phyloP scores from a whole-genome alignment of 2,888 invertebrate genomes.

The Erebia epiphron region DNA sequence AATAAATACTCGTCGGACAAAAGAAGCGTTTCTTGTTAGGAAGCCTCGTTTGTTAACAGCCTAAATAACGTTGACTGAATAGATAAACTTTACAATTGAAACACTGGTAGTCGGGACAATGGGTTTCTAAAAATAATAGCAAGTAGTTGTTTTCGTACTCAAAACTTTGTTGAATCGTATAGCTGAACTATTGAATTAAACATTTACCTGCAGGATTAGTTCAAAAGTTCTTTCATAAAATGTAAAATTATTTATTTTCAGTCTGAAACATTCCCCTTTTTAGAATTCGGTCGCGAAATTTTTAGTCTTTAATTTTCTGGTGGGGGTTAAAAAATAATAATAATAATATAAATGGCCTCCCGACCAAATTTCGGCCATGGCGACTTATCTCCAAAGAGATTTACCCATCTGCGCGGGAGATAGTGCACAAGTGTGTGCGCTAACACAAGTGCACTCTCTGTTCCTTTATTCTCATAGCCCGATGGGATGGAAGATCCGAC shows the following conservation, averaged over 20 bases:
- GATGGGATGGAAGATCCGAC: too few relatives aligned
- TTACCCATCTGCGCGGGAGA: too few relatives aligned
- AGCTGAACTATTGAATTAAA: conserved; percentile 3
- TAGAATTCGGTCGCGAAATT: too few relatives aligned
- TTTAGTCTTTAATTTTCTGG: too few relatives aligned
- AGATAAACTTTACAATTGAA: conserved; percentile 22
- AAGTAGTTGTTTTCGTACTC: conserved; percentile 8
- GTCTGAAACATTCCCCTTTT: neutral
- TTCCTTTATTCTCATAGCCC: too few relatives aligned
- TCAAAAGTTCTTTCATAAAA: neutral
- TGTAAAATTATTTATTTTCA: neutral
- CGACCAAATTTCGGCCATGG: too few relatives aligned
- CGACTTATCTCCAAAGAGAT: too few relatives aligned
- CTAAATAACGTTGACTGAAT: conserved; percentile 15
- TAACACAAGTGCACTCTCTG: too few relatives aligned
- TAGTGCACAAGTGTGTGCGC: too few relatives aligned
- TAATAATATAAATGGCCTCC: too few relatives aligned
- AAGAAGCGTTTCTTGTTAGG: neutral
- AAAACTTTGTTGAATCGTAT: conserved; percentile 1
- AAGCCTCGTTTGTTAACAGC: neutral
- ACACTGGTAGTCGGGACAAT: conserved; percentile 2
- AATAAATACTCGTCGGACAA: neutral
- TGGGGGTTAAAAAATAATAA: too few relatives aligned
- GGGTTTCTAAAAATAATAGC: conserved; percentile 7
- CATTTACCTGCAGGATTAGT: neutral